These are phyloP conservation scores for Bucco capensis DNA, from an alignment of 2,113 vertebrate genomes.

Conservation along the genomic window DNA sequence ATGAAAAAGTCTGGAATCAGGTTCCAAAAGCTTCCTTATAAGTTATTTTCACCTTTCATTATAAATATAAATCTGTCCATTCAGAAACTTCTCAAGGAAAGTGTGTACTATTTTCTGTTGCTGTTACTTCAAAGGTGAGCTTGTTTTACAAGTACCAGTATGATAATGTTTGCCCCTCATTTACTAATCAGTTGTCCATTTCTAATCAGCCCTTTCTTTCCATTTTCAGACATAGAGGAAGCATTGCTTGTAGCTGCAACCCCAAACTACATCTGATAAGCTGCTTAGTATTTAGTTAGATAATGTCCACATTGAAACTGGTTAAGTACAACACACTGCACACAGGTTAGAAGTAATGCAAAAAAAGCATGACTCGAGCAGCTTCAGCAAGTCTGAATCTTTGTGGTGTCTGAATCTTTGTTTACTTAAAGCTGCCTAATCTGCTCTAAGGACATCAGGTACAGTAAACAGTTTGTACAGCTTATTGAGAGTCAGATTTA, in stretches of 20 bases:
- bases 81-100: neutral
- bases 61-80: neutral
- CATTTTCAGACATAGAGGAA: neutral
- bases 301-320: neutral
- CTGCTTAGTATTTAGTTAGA: neutral
- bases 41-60: neutral
- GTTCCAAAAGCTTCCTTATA: neutral
- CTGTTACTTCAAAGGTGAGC: neutral
- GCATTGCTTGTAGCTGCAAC: neutral
- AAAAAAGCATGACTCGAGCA: neutral
- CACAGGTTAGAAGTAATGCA: neutral
- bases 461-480: neutral
- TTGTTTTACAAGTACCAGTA: neutral
- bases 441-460: neutral
- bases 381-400: neutral
- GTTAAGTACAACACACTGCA: neutral
- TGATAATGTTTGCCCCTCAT: neutral
- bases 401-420: neutral
- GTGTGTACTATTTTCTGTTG: neutral
- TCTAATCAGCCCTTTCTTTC: neutral
- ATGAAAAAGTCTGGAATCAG: neutral
- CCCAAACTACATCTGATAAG: neutral
- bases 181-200: neutral
- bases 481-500: neutral
- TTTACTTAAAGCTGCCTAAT: neutral